Evolutionary conservation across 2,113 vertebrate genomes (phyloP).

Genomic region (Odocoileus virginianus): DNA sequence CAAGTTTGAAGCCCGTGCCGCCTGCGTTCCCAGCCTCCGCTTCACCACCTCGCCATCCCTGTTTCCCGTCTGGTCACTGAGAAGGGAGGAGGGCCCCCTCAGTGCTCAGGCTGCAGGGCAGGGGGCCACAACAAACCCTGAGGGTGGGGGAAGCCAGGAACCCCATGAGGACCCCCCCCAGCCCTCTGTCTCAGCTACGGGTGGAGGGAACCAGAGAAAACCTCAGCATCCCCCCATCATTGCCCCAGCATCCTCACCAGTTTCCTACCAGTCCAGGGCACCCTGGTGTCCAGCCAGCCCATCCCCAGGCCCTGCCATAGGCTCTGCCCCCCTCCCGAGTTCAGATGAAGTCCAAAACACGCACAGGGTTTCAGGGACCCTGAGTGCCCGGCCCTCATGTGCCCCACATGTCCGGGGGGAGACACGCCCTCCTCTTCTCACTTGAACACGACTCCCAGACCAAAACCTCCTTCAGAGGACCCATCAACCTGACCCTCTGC

Average conservation of each 20-base stretch:
- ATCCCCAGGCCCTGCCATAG: no score
- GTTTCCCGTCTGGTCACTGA: not conserved
- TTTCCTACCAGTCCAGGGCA: not conserved
- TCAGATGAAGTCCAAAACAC: not conserved
- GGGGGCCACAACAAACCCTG: not conserved
- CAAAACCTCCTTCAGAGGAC: not conserved
- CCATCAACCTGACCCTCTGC: not conserved
- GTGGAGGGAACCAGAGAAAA: not conserved
- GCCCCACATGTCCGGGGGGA: not conserved
- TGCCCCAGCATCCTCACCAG: not conserved
- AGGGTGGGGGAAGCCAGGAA: not conserved
- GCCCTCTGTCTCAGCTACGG: not conserved
- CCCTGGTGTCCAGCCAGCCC: not conserved
- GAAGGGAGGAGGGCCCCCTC: not conserved
- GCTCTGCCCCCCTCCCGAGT: not conserved
- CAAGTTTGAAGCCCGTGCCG: not conserved
- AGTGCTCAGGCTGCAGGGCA: not conserved
- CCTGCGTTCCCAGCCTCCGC: not conserved
- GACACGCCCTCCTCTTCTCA: not conserved
- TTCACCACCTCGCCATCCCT: not conserved
- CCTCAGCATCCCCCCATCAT: accelerated
- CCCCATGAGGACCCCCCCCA: not conserved
- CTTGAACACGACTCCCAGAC: not conserved
- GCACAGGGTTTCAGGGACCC: not conserved
- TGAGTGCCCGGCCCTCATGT: not conserved